Base-by-base conservation (phyloP, 2,797 vertebrate genomes). In the Gobionotothen gibberifrons region DNA sequence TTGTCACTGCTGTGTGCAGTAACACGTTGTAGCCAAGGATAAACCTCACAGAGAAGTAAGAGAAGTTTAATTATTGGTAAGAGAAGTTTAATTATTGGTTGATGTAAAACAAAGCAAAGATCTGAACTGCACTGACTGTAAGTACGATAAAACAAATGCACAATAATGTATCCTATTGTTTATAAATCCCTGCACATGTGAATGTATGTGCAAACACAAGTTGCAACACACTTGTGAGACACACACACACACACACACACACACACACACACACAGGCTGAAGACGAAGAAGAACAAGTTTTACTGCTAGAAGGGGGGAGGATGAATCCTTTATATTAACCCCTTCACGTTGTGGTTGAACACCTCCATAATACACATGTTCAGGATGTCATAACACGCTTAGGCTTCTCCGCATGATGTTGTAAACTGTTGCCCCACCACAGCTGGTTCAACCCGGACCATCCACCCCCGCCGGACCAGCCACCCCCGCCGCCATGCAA, bases 201-300 rank as follows among this genome's bases (percentile, higher is more conserved):
- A 70, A 84, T 78, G 48, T 82, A 84, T 78, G 75, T 58, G 72
- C 64, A 72, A 68, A 56, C 58, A 73, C 46, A 77, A 56, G 79
- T 92, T 92, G 84, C 90, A 88, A 93, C 82, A 90, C 85, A 85
- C 72, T 80, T 76, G 57, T 69, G 48, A 76, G 77, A 85, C 26
- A 51, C 49, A 52, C 51, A 53, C 7, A 39, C 65, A 84, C 62
- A 40, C 79, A 75, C 79, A 82, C 81, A 85, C 80, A 84, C 83
- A 78, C 72, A 62, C 76, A 79, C 80, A 87, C 76, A 80, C 74
- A 83, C 75, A 85, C 52, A 79, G 58, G 40, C 62, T 70, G 21
- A 86, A 87, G 87, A 90, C 82, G 76, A 94, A 89, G 94, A 89
- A 93, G 89, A 95, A 95, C 95, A 77, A 93, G 95, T 95, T 92